phyloP scores from a whole-genome alignment of 2,888 invertebrate species.

The Chydorus sphaericus region DNA sequence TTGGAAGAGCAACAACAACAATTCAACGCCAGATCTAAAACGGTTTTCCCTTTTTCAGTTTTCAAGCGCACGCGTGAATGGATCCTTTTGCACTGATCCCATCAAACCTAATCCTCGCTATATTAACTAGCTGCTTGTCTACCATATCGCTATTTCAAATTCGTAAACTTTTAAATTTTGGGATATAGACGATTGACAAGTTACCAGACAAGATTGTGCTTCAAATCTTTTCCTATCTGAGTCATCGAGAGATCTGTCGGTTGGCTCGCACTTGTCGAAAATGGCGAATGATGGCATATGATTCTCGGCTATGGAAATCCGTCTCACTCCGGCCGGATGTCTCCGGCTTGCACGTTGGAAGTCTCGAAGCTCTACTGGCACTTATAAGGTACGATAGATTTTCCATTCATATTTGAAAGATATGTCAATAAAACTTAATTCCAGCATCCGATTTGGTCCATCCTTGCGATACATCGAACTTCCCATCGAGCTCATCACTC shows the following conservation, averaged over 20 bases:
- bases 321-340: constrained; percentile 93
- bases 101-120: background rate
- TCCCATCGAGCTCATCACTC: constrained; percentile 90
- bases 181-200: constrained; percentile 78
- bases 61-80: background rate
- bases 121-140: no score
- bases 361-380: constrained; percentile 69
- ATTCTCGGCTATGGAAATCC: constrained; percentile 85
- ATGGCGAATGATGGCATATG: constrained; percentile 92
- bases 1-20: constrained; percentile 18
- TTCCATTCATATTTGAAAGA: background rate
- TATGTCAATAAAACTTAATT: background rate
- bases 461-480: constrained; percentile 81
- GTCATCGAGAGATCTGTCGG: constrained; percentile 83
- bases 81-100: no score
- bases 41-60: constrained; percentile 16
- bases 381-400: constrained; percentile 49
- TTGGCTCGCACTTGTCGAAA: constrained; percentile 88
- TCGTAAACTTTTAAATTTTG: no score
- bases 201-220: constrained; percentile 92
- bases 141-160: no score
- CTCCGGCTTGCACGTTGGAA: constrained; percentile 82
- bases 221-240: constrained; percentile 83
- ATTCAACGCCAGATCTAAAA: constrained; percentile 21
- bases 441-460: constrained; percentile 65